Evolutionary conservation across 1,140 invertebrate genomes (phyloP).

Genomic region (Caenorhabditis latens): DNA sequence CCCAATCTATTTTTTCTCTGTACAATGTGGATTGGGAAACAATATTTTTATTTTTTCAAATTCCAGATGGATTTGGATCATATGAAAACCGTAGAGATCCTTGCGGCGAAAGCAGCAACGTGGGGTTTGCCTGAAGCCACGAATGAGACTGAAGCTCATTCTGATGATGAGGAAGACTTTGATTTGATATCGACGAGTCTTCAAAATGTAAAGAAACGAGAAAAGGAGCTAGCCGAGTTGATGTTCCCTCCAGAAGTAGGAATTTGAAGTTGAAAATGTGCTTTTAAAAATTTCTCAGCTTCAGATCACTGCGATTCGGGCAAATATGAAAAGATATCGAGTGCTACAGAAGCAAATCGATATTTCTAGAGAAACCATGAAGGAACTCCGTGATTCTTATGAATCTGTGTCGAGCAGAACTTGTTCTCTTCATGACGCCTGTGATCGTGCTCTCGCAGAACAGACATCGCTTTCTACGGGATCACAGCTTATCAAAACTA

Average conservation of each 20-base stretch:
- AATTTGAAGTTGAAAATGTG: background rate
- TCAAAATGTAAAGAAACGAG: constrained; percentile 4
- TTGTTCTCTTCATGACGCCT: constrained; percentile 75
- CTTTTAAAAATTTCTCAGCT: background rate
- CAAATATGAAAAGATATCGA: constrained; percentile 55
- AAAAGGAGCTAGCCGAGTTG: constrained; percentile 20
- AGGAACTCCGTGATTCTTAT: constrained; percentile 71
- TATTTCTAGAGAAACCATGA: constrained; percentile 65
- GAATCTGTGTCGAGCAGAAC: constrained; percentile 73
- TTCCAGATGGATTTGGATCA: constrained; percentile 47
- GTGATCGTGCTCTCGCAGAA: constrained; percentile 75
- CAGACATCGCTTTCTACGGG: constrained; percentile 75
- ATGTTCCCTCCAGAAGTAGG: constrained; percentile 48
- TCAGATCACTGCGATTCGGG: constrained; percentile 15
- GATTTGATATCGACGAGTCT: constrained; percentile 8
- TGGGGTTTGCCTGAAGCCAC: constrained; percentile 24
- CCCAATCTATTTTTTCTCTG: background rate
- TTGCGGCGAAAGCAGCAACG: constrained; percentile 34
- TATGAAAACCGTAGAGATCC: constrained; percentile 54
- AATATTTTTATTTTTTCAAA: too few relatives aligned
- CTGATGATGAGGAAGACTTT: constrained; percentile 7
- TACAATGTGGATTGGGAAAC: background rate
- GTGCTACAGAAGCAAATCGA: constrained; percentile 41
- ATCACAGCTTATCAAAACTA: constrained; percentile 74
- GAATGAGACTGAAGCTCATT: constrained; percentile 1